These are phyloP conservation scores for Netelia fuscicornis DNA, from an alignment of 2,888 invertebrate species.

Conservation along the genomic window DNA sequence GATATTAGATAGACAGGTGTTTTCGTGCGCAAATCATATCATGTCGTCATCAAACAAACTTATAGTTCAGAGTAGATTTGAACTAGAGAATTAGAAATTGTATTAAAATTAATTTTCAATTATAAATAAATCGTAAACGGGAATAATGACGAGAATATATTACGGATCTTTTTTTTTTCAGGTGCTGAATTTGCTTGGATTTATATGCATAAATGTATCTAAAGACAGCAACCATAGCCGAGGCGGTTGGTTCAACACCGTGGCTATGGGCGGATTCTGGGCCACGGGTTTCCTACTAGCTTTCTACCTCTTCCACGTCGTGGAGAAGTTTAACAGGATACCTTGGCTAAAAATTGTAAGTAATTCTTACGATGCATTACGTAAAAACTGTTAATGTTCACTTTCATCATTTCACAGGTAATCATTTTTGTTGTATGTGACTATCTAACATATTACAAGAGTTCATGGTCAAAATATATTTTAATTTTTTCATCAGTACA, in stretches of 20 bases:
- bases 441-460: background rate
- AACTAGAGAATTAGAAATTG: too few relatives aligned
- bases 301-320: conserved; percentile 93
- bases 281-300: conserved; percentile 92
- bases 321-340: conserved; percentile 93
- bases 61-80: too few relatives aligned
- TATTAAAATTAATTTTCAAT: too few relatives aligned
- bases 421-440: conserved; percentile 16
- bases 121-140: too few relatives aligned
- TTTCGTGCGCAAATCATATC: too few relatives aligned
- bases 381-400: background rate
- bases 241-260: conserved; percentile 91
- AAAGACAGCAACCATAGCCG: conserved; percentile 86
- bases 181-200: conserved; percentile 90
- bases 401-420: conserved; percentile 6
- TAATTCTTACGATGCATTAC: conserved; percentile 49
- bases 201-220: conserved; percentile 92
- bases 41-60: too few relatives aligned
- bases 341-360: conserved; percentile 94
- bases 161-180: conserved; percentile 81
- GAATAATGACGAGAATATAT: too few relatives aligned
- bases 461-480: too few relatives aligned
- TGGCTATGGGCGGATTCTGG: conserved; percentile 94
- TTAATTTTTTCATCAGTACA: too few relatives aligned
- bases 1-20: too few relatives aligned